Evolutionary conservation across 2,113 vertebrate genomes (phyloP).

Genomic region (Hyperoodon ampullatus): DNA sequence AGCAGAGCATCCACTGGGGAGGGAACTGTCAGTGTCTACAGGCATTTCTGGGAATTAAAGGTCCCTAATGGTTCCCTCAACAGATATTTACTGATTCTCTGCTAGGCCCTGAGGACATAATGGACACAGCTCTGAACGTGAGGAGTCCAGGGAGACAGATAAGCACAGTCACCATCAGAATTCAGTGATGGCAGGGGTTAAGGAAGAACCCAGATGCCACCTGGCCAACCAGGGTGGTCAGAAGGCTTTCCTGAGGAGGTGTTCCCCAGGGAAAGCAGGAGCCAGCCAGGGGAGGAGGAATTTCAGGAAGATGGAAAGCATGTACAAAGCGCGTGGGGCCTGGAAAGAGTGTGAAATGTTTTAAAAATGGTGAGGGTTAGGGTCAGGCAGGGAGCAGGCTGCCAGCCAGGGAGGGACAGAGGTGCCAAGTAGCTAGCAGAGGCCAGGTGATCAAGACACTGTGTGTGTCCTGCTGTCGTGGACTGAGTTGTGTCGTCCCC

Average conservation of each 20-base stretch:
- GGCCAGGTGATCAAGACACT: background rate
- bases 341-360: background rate
- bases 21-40: background rate
- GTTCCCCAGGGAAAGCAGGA: background rate
- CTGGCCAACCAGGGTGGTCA: background rate
- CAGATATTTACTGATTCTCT: background rate
- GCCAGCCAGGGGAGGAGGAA: background rate
- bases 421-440: background rate
- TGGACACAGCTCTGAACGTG: background rate
- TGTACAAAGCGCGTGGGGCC: background rate
- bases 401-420: background rate
- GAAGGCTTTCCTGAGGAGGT: background rate
- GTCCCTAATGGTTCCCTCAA: background rate
- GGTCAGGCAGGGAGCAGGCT: background rate
- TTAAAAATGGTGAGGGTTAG: background rate
- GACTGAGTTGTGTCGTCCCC: background rate
- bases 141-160: no score
- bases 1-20: background rate
- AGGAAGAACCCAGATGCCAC: background rate
- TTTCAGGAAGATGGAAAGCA: background rate
- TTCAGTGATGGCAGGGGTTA: background rate
- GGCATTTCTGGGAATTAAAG: background rate
- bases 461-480: background rate
- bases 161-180: background rate
- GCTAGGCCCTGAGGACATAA: background rate